Conservation (phyloP, 2,888 invertebrate genomes). For the Hypselothyrea guttata region DNA sequence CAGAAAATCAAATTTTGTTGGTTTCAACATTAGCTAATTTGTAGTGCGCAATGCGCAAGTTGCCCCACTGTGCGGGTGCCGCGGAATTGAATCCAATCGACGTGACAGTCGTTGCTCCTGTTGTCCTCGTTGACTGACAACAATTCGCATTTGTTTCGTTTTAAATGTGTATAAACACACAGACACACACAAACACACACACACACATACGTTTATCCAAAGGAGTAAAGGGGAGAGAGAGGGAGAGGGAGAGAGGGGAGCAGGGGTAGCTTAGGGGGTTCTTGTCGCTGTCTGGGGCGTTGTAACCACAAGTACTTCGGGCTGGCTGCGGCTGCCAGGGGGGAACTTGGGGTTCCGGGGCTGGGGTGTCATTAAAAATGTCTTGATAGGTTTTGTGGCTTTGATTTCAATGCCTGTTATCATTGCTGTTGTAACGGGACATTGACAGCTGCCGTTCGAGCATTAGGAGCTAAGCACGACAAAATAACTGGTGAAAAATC, state of each 20-base stretch:
- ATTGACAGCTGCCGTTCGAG: slow-evolving; percentile 36
- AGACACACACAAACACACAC: slow-evolving; percentile 1
- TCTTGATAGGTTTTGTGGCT: slow-evolving; percentile 69
- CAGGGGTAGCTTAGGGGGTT: too few species aligned
- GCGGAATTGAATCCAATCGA: slow-evolving; percentile 44
- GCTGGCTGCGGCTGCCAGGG: background rate
- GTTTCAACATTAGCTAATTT: too few species aligned
- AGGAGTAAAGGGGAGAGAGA: background rate
- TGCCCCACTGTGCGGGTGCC: too few species aligned
- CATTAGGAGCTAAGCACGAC: background rate
- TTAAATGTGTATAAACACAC: slow-evolving; percentile 27
- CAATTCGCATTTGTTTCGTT: slow-evolving; percentile 72
- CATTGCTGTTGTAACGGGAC: slow-evolving; percentile 12
- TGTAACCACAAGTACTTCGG: slow-evolving; percentile 30
- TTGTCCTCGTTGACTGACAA: slow-evolving; percentile 58
- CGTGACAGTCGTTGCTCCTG: slow-evolving; percentile 18
- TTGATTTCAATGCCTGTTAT: slow-evolving; percentile 56
- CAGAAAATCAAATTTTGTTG: too few species aligned
- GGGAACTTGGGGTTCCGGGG: background rate
- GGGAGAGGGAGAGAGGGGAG: too few species aligned
- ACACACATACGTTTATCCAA: background rate
- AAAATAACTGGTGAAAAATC: background rate
- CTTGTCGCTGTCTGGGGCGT: slow-evolving; percentile 28
- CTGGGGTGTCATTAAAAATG: slow-evolving; percentile 66
- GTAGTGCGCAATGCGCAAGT: too few species aligned